Evolutionary conservation across 2,888 invertebrate genomes (phyloP).

Genomic region (Theretra japonica): DNA sequence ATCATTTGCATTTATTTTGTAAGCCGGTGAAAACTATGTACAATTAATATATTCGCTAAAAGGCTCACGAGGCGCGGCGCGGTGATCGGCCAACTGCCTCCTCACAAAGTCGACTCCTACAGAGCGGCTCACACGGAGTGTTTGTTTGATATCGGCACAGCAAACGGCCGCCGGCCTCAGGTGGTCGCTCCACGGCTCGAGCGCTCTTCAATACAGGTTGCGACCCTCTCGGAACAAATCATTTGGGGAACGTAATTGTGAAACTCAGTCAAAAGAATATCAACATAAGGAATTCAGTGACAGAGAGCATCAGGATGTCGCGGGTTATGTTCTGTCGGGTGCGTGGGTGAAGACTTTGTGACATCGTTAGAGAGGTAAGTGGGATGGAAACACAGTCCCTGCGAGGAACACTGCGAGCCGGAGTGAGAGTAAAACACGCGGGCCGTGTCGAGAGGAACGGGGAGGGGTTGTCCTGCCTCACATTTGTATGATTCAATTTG

Average conservation of each 20-base stretch:
- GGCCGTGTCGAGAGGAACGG: background rate
- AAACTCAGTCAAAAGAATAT: too few species aligned
- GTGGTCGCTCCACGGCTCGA: background rate
- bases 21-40: background rate
- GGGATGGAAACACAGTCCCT: background rate
- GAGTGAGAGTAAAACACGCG: background rate
- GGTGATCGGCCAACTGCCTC: background rate
- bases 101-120: background rate
- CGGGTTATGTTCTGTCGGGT: too few species aligned
- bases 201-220: background rate
- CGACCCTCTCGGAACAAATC: background rate
- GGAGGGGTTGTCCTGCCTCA: background rate
- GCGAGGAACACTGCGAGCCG: background rate
- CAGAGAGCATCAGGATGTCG: background rate
- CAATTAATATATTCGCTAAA: background rate
- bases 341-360: background rate
- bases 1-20: too few species aligned
- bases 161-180: background rate
- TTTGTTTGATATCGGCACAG: conserved; percentile 14
- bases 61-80: too few species aligned
- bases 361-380: background rate
- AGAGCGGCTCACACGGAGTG: background rate
- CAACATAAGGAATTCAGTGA: too few species aligned
- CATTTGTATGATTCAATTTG: conserved; percentile 16
- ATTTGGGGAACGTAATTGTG: background rate